These are phyloP conservation scores for Lemur catta DNA, from an alignment of 2,797 vertebrate genomes.

Conservation along the genomic window DNA sequence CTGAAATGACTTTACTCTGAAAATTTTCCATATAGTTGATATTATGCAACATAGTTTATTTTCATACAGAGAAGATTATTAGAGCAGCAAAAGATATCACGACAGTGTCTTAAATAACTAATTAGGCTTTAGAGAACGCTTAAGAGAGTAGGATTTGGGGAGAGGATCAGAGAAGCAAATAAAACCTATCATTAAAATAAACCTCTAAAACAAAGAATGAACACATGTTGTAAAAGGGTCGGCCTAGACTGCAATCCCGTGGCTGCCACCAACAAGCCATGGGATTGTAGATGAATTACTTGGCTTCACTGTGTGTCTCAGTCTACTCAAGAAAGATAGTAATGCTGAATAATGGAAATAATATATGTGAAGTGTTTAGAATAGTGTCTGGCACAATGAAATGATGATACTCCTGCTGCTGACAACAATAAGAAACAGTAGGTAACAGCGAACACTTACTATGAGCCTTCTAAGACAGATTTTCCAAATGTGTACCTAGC, in stretches of 20 bases:
- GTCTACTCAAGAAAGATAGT: neutral
- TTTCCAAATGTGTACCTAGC: neutral
- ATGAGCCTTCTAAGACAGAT: neutral
- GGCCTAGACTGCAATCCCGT: neutral
- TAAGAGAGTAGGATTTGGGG: neutral
- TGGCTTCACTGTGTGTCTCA: neutral
- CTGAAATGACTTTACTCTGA: constrained; percentile 37
- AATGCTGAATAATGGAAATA: neutral
- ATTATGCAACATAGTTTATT: neutral
- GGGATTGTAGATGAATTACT: neutral
- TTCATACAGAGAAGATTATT: neutral
- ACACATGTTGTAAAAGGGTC: neutral
- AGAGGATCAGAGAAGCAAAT: neutral
- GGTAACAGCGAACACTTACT: neutral
- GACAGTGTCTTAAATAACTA: neutral
- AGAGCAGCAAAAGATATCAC: neutral
- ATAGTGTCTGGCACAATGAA: neutral
- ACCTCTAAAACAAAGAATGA: neutral
- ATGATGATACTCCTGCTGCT: neutral
- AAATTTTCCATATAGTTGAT: neutral
- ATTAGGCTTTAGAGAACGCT: neutral
- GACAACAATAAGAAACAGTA: neutral
- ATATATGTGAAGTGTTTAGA: neutral
- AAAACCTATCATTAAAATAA: neutral
- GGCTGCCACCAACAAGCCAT: neutral